Conservation (phyloP, 2,113 vertebrate genomes). For the Pica pica region DNA sequence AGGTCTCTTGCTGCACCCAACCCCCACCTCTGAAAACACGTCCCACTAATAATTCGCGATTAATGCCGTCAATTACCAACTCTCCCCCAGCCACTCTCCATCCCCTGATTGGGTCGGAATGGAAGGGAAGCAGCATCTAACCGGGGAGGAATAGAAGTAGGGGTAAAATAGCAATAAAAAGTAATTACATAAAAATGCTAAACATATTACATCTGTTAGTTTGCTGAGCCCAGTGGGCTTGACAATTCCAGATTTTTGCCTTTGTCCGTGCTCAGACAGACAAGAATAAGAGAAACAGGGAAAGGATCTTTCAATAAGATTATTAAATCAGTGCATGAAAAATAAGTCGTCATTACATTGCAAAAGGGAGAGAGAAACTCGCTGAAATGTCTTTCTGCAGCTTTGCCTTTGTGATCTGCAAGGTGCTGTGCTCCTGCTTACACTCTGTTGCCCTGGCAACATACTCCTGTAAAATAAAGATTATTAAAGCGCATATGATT, state of each 20-base stretch:
- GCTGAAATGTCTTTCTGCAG: constrained; percentile 76
- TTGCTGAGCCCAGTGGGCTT: constrained; percentile 70
- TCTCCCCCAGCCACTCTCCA: constrained; percentile 35
- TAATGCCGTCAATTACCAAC: constrained; percentile 68
- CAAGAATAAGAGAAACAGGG: constrained; percentile 54
- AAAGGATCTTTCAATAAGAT: constrained; percentile 69
- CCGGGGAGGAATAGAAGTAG: constrained; percentile 41
- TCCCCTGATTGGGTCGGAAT: constrained; percentile 39
- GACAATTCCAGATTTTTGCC: constrained; percentile 64
- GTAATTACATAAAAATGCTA: constrained; percentile 85
- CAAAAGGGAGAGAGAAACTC: constrained; percentile 71
- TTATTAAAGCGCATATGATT: constrained; percentile 85
- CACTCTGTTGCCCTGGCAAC: constrained; percentile 81
- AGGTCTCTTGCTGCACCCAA: constrained; percentile 58
- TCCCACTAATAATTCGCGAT: constrained; percentile 73
- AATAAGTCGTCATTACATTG: constrained; percentile 75
- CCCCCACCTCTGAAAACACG: constrained; percentile 44
- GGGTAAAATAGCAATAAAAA: constrained; percentile 75
- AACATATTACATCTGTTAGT: constrained; percentile 77
- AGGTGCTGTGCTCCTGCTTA: constrained; percentile 78
- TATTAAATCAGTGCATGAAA: constrained; percentile 76
- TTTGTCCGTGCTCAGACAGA: constrained; percentile 67
- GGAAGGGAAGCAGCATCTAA: constrained; percentile 54
- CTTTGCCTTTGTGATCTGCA: constrained; percentile 81
- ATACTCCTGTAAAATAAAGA: constrained; percentile 84